Evolutionary conservation across 1,140 invertebrate species (phyloP).

Genomic region (Tachypleus tridentatus): DNA sequence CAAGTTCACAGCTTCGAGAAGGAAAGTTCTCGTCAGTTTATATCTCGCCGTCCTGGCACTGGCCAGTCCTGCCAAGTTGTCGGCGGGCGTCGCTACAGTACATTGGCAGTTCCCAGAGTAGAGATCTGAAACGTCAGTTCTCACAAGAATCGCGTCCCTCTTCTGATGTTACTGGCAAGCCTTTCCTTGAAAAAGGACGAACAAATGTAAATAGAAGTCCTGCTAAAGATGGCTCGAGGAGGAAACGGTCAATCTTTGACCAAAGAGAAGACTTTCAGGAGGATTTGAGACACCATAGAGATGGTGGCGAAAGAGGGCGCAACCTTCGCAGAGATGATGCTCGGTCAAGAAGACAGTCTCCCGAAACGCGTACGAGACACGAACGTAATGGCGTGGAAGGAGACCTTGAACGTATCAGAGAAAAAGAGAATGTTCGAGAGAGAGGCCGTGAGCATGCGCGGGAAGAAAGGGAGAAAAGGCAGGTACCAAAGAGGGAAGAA

Average conservation of each 20-base stretch:
- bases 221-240: not conserved
- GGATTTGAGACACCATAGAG: not conserved
- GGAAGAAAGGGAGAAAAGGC: conserved; percentile 1
- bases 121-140: conserved; percentile 64
- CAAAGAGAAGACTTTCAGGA: not conserved
- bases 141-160: conserved; percentile 54
- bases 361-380: not conserved
- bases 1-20: conserved; percentile 34
- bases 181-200: not conserved
- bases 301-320: not conserved
- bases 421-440: not conserved
- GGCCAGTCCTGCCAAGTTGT: conserved; percentile 17
- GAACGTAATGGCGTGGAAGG: not conserved
- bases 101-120: conserved; percentile 42
- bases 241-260: not conserved
- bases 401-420: conserved; percentile 1
- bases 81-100: conserved; percentile 43
- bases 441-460: not conserved
- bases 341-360: conserved; percentile 9
- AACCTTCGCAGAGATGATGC: conserved; percentile 3
- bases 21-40: conserved; percentile 27
- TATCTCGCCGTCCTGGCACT: no score
- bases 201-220: not conserved
- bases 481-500: not conserved
- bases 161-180: not conserved